Evolutionary conservation across 2,888 invertebrate species (phyloP).

Genomic region (Drosophila anomelani): DNA sequence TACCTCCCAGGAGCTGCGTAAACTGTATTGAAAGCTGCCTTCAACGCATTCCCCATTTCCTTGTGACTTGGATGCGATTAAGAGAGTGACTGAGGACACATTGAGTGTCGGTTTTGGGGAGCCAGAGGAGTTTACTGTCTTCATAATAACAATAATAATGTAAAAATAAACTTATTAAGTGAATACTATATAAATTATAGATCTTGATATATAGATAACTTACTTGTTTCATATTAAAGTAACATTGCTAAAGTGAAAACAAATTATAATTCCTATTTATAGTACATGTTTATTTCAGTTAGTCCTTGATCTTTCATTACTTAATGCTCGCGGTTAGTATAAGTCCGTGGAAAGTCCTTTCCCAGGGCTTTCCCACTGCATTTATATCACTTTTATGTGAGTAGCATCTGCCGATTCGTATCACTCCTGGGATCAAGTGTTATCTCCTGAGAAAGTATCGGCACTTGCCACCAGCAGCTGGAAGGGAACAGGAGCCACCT

Average conservation of each 20-base stretch:
- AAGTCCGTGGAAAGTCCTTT: conserved; percentile 20
- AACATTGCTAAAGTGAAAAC: no score
- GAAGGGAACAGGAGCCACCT: conserved; percentile 17
- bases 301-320: neutral
- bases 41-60: conserved; percentile 60
- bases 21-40: conserved; percentile 75
- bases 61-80: conserved; percentile 12
- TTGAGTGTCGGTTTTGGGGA: neutral
- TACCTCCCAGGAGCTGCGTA: conserved; percentile 48
- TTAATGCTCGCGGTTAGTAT: neutral
- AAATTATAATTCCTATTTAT: no score
- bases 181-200: no score
- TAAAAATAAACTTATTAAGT: neutral
- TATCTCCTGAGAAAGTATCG: conserved; percentile 65
- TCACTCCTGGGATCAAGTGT: conserved; percentile 42
- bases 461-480: conserved; percentile 54
- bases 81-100: conserved; percentile 29
- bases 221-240: no score
- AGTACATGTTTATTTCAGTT: no score
- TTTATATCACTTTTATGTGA: conserved; percentile 28
- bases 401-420: conserved; percentile 50
- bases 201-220: no score
- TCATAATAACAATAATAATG: neutral
- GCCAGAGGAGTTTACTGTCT: neutral
- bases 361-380: conserved; percentile 41